phyloP scores from a whole-genome alignment of 2,797 vertebrate genomes.

The Chelon auratus region DNA sequence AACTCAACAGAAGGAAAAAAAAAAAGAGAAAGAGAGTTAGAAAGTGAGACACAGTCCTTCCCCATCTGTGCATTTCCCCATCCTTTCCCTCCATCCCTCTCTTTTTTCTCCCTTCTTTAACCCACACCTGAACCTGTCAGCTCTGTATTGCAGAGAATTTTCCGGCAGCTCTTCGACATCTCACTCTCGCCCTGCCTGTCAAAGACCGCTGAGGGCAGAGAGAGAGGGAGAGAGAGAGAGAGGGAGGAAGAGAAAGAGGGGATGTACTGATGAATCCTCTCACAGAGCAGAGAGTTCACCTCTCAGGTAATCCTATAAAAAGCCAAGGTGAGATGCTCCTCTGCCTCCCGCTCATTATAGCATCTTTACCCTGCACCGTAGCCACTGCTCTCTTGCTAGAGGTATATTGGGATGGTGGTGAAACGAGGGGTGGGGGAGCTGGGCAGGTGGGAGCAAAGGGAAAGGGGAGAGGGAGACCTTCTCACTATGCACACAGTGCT shows the following conservation, averaged over 20 bases:
- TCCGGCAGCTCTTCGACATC: conserved; percentile 80
- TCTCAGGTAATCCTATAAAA: conserved; percentile 87
- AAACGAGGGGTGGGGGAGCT: conserved; percentile 55
- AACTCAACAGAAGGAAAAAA: conserved; percentile 54
- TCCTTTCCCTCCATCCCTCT: conserved; percentile 52
- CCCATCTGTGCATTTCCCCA: conserved; percentile 41
- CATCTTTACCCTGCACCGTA: conserved; percentile 81
- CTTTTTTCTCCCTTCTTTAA: conserved; percentile 72
- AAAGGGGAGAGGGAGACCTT: conserved; percentile 81
- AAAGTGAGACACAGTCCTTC: conserved; percentile 48
- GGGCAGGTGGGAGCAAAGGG: conserved; percentile 73
- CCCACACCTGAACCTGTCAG: conserved; percentile 81
- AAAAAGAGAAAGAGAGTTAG: conserved; percentile 52
- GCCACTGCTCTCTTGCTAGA: conserved; percentile 76
- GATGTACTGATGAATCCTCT: conserved; percentile 79
- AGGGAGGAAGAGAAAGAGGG: conserved; percentile 45
- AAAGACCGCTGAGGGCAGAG: conserved; percentile 78
- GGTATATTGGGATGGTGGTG: conserved; percentile 86
- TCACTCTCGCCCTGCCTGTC: conserved; percentile 83
- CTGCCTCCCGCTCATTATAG: conserved; percentile 83
- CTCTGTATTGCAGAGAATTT: conserved; percentile 74
- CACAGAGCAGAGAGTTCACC: conserved; percentile 83
- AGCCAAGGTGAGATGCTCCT: conserved; percentile 85
- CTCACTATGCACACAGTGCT: conserved; percentile 90
- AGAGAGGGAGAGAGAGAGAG: conserved; percentile 51